Evolutionary conservation across 2,888 invertebrate genomes (phyloP), one percentile per base, ranked within the genome.

Genomic region (Synanthedon myopaeformis): DNA sequence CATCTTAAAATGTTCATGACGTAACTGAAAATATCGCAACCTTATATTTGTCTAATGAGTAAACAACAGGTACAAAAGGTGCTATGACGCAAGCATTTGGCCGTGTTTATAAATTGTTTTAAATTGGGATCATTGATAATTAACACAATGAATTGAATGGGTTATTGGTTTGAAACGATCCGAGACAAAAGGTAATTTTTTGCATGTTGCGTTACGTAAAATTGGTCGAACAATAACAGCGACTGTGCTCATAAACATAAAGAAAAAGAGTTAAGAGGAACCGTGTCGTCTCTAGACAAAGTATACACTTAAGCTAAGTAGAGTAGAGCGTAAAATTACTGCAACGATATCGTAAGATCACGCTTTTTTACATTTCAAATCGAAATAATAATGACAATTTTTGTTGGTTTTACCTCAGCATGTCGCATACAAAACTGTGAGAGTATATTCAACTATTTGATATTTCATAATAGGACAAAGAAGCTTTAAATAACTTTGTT

Each of bases 81-180:
- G 45, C 45, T 14, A 11, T 45, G 45, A 45, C 14, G 45, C 45
- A 45, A 45, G 11, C 13, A 10, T 35, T 35, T 35, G 45, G 13
- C 14, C 45, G 14, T 45, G 45, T 45, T 35, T 45, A 45, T 45
- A 45, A 45, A 45, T 45, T 45, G 45, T 13, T 12, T 45, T 45
- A 45, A 45, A 45, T 45, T 45, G 45, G 45, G 45, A 13, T 45
- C 45, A 45, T 6, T 45, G 45, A 45, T 13, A 45, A 45, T 45
- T 45, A 45, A 45, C 45, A 45, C 45, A 45, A n/a, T 45, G 13
- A 14, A 45, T 14, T 45, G 45, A 54, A 56, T 41, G 52, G 53
- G 49, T 41, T 14, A 51, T 42, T 52, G 41, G 50, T 50, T 51
- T 17, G 53, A 54, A 55, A 53, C 51, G 48, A 52, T 42, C 51